Conservation (phyloP, 30 jellyfish, hydroid and myxozoan species). For the Turritopsis rubra region DNA sequence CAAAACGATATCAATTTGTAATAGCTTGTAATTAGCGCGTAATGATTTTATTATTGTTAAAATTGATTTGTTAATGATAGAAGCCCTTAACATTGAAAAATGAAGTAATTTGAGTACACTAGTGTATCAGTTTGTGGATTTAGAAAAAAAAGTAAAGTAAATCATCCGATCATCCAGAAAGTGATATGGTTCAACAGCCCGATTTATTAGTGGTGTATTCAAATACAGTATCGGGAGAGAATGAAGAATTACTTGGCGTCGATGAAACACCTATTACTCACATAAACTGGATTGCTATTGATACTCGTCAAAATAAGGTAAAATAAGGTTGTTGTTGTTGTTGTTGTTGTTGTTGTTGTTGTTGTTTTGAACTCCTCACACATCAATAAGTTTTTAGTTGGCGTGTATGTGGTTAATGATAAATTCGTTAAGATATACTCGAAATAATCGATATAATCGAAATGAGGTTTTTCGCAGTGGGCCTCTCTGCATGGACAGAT, state of each 20-base stretch:
- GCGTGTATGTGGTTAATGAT: too few species aligned
- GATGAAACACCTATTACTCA: conserved; percentile 57
- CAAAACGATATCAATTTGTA: neutral
- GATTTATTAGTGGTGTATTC: conserved; percentile 22
- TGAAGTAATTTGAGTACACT: neutral
- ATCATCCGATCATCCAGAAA: neutral
- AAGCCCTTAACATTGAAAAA: neutral
- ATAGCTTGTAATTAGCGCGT: neutral
- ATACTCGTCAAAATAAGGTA: conserved; percentile 46
- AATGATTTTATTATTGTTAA: neutral
- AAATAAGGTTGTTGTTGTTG: too few species aligned
- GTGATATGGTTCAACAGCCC: conserved; percentile 15
- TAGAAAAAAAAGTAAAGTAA: too few species aligned
- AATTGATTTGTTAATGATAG: neutral
- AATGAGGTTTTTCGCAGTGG: too few species aligned
- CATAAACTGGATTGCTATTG: conserved; percentile 42
- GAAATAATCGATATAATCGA: too few species aligned
- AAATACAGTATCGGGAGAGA: conserved; percentile 51
- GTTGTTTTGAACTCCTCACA: too few species aligned
- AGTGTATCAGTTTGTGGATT: neutral
- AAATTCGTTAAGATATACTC: too few species aligned
- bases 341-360: too few species aligned
- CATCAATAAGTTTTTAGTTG: too few species aligned
- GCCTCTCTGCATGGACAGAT: too few species aligned
- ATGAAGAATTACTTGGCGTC: conserved; percentile 60